Conservation (phyloP, 2,888 invertebrate genomes). For the Aricia artaxerxes region DNA sequence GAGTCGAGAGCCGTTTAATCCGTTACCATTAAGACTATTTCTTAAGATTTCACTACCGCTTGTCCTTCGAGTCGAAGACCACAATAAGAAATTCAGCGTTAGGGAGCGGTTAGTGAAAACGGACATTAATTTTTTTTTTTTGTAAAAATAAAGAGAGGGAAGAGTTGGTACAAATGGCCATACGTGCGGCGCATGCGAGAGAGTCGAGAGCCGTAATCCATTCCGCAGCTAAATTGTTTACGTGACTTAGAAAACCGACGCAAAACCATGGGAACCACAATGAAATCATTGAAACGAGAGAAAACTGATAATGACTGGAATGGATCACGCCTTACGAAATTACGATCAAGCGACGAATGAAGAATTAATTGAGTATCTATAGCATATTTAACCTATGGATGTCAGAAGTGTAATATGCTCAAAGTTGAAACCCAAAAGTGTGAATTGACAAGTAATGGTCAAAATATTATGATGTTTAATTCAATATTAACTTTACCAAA, state of each 20-base stretch:
- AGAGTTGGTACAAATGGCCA: conserved; percentile 41
- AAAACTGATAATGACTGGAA: conserved; percentile 30
- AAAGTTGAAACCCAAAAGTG: too few relatives aligned
- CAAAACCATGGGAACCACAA: conserved; percentile 20
- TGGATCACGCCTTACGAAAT: neutral
- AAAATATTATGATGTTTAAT: too few relatives aligned
- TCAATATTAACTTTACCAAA: too few relatives aligned
- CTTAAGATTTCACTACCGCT: too few relatives aligned
- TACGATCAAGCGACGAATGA: neutral
- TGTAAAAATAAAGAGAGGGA: too few relatives aligned
- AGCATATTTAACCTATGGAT: neutral
- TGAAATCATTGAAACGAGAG: conserved; percentile 22
- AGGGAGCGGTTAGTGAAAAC: too few relatives aligned
- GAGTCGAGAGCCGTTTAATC: conserved; percentile 31
- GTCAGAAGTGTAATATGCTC: too few relatives aligned
- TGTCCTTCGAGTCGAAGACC: too few relatives aligned
- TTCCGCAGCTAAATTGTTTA: conserved; percentile 48
- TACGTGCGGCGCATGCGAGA: conserved; percentile 64
- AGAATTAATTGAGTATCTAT: neutral
- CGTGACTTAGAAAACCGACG: conserved; percentile 52
- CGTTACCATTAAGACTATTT: too few relatives aligned
- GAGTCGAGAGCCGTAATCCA: conserved; percentile 30
- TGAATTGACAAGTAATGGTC: too few relatives aligned
- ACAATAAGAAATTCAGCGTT: too few relatives aligned
- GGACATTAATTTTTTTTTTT: too few relatives aligned